A percentile compares a stretch with the other conserved stretches of the same genome.
Evolutionary conservation across 2,888 invertebrate genomes (phyloP).

Genomic region (Lobophora halterata): DNA sequence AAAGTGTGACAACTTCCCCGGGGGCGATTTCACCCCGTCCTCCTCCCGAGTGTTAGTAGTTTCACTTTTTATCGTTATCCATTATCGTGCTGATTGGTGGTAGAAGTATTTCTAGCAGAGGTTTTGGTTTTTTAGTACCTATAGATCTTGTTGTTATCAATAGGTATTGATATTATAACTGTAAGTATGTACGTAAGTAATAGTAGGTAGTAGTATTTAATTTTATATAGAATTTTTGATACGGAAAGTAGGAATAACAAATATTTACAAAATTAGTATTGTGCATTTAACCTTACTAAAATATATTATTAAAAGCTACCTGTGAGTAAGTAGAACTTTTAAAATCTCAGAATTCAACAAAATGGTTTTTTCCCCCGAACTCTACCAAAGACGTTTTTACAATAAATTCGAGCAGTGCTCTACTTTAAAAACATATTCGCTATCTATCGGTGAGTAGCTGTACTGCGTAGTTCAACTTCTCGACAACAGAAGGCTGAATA

Average conservation of each 20-base stretch:
- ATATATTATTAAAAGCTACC: too few species aligned
- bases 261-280: too few species aligned
- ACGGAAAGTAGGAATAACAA: too few species aligned
- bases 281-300: too few species aligned
- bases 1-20: slow-evolving; percentile 39
- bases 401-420: not conserved
- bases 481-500: slow-evolving; percentile 29
- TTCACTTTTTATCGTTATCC: slow-evolving; percentile 13
- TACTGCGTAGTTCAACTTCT: slow-evolving; percentile 22
- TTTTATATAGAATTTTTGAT: too few species aligned
- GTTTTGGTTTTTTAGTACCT: not conserved
- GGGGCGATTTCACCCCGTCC: slow-evolving; percentile 14
- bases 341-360: too few species aligned
- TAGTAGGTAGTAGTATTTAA: too few species aligned
- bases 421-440: slow-evolving; percentile 8
- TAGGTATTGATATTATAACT: too few species aligned
- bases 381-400: not conserved
- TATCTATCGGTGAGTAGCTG: slow-evolving; percentile 35
- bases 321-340: too few species aligned
- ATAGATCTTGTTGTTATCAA: too few species aligned
- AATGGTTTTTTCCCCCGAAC: too few species aligned
- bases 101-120: not conserved
- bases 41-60: slow-evolving; percentile 10
- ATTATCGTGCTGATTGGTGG: slow-evolving; percentile 5
- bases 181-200: too few species aligned